Conservation (phyloP, 2,113 vertebrate species). For the Pithys albifrons region DNA sequence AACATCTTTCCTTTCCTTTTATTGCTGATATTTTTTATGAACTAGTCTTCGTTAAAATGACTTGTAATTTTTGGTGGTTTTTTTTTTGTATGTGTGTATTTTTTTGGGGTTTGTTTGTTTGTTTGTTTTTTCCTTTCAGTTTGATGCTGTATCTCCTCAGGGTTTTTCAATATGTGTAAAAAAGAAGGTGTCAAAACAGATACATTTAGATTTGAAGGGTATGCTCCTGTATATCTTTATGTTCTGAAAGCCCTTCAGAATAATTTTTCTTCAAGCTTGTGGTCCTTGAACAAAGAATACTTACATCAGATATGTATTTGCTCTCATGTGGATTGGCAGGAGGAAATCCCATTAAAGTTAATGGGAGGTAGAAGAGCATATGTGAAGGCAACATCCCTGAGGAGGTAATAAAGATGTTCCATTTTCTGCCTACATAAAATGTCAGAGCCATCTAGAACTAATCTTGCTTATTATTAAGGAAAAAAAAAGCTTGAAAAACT, state of each 20-base stretch:
- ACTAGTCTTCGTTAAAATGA: background rate
- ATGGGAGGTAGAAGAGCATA: constrained; percentile 4
- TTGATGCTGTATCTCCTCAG: background rate
- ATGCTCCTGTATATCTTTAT: background rate
- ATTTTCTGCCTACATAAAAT: constrained; percentile 37
- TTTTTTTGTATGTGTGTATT: background rate
- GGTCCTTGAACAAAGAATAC: background rate
- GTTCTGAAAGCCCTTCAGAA: background rate
- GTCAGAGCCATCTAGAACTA: constrained; percentile 2
- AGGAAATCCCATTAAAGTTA: constrained; percentile 27
- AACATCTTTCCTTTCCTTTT: background rate
- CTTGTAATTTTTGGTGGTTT: background rate
- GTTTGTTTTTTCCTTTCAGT: background rate
- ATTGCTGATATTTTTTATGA: background rate
- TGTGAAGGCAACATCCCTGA: background rate
- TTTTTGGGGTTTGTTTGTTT: no score
- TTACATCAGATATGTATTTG: background rate
- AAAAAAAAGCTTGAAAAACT: background rate
- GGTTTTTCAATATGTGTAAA: background rate
- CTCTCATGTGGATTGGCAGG: background rate
- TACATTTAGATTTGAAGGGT: background rate
- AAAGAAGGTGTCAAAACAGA: background rate
- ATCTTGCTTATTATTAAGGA: constrained; percentile 1
- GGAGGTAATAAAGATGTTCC: constrained; percentile 32
- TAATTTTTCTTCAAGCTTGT: background rate